These are phyloP conservation scores for Andrena flavipes DNA, from an alignment of 2,888 invertebrate genomes.

Conservation along the genomic window DNA sequence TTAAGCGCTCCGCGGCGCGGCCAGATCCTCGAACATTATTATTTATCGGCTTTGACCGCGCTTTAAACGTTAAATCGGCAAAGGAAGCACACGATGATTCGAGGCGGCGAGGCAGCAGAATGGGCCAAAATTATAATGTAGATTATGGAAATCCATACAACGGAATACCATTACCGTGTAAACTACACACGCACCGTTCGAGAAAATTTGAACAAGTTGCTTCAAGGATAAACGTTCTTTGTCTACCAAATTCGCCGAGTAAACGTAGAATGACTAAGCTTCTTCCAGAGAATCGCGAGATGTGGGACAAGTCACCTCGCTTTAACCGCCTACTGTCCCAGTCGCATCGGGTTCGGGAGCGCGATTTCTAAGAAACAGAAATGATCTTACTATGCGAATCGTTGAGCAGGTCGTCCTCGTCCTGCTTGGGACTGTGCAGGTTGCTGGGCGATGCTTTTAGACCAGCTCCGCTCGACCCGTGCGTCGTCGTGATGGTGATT, in stretches of 20 bases:
- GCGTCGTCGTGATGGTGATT: constrained; percentile 92
- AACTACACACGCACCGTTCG: not conserved
- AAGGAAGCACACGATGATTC: constrained; percentile 36
- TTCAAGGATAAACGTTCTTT: no score
- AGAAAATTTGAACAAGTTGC: no score
- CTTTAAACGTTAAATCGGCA: constrained; percentile 48
- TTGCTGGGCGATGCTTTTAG: constrained; percentile 84
- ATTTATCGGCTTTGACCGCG: constrained; percentile 47
- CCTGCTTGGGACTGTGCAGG: constrained; percentile 82
- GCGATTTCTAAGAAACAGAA: not conserved
- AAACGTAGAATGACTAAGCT: not conserved
- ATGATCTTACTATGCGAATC: constrained; percentile 93
- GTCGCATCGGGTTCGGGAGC: not conserved
- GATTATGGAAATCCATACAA: not conserved
- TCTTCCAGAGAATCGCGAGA: not conserved
- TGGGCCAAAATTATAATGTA: constrained; percentile 7
- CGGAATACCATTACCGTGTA: not conserved
- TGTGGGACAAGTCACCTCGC: not conserved
- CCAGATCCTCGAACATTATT: constrained; percentile 45
- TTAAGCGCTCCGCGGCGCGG: constrained; percentile 51
- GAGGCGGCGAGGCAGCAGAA: constrained; percentile 6
- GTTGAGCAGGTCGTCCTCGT: constrained; percentile 89
- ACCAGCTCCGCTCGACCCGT: constrained; percentile 86
- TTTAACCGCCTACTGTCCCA: not conserved
- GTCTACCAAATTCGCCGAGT: no score